phyloP scores from a whole-genome alignment of 2,113 vertebrate genomes.

The Rhinopomastus cyanomelas region DNA sequence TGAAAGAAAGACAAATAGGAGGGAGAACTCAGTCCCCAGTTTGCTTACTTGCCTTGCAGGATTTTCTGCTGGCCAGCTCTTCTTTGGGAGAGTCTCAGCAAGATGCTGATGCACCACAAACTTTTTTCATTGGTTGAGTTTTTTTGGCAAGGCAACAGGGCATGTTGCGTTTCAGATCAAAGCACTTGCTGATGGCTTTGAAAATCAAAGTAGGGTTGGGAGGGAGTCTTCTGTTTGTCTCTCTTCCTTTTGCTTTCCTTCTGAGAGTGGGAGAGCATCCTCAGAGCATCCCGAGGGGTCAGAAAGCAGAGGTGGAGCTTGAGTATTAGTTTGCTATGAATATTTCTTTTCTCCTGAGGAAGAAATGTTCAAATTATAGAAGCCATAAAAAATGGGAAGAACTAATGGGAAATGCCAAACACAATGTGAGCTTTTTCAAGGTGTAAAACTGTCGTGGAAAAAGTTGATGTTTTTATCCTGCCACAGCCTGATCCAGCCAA shows the following conservation, averaged over 20 bases:
- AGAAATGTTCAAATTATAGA: neutral
- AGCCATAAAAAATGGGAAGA: neutral
- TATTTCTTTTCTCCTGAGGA: neutral
- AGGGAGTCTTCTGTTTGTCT: neutral
- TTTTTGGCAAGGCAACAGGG: fast-evolving
- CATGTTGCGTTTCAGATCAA: neutral
- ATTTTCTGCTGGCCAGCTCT: neutral
- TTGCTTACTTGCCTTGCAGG: fast-evolving
- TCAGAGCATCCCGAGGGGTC: fast-evolving
- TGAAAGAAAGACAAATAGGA: neutral
- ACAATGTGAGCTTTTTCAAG: fast-evolving
- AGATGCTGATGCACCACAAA: fast-evolving
- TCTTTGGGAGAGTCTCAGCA: neutral
- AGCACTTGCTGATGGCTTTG: neutral
- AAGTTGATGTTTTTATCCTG: neutral
- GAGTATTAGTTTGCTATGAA: neutral
- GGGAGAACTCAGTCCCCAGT: fast-evolving
- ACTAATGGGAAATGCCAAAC: neutral
- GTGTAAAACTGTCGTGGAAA: neutral
- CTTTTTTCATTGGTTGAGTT: neutral
- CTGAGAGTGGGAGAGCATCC: neutral
- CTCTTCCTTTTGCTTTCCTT: neutral
- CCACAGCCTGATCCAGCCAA: neutral
- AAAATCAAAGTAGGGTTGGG: neutral
- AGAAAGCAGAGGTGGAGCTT: neutral